phyloP scores from a whole-genome alignment of 1,140 invertebrate species.

The Micrasema longulum region DNA sequence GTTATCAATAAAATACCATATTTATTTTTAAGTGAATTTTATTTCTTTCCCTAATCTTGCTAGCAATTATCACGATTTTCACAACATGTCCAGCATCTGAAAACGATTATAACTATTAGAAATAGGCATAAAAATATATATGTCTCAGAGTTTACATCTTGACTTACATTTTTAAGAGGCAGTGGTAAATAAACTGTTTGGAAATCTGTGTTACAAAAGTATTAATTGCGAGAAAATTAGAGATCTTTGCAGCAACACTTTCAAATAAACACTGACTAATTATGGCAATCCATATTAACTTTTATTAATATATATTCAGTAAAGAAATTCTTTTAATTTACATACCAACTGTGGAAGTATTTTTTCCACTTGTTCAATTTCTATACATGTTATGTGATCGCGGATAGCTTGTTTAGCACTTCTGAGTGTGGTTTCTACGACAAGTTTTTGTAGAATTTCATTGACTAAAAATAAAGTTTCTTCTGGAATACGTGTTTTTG shows the following conservation, averaged over 20 bases:
- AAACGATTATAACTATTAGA: slow-evolving; percentile 40
- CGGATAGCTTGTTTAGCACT: slow-evolving; percentile 63
- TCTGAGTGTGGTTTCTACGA: slow-evolving; percentile 66
- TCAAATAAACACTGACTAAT: too few relatives aligned
- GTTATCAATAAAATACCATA: slow-evolving; percentile 43
- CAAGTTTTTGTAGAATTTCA: slow-evolving; percentile 65
- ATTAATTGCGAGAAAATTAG: too few relatives aligned
- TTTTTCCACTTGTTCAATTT: slow-evolving; percentile 64
- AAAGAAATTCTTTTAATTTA: too few relatives aligned
- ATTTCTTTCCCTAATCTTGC: background rate
- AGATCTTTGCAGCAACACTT: too few relatives aligned
- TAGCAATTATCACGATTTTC: slow-evolving; percentile 14
- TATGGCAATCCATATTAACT: too few relatives aligned
- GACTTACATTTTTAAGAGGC: too few relatives aligned
- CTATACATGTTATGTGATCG: slow-evolving; percentile 62
- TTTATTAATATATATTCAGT: too few relatives aligned
- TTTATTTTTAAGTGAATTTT: slow-evolving; percentile 27
- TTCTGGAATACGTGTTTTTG: slow-evolving; percentile 60
- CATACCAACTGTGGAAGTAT: slow-evolving; percentile 65
- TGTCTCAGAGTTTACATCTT: too few relatives aligned
- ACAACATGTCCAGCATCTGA: slow-evolving; percentile 62
- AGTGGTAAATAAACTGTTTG: too few relatives aligned
- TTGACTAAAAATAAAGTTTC: slow-evolving; percentile 60
- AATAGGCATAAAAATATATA: too few relatives aligned
- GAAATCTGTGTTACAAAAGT: too few relatives aligned